phyloP scores from a whole-genome alignment of 1,140 invertebrate species.

The Neodiprion lecontei region DNA sequence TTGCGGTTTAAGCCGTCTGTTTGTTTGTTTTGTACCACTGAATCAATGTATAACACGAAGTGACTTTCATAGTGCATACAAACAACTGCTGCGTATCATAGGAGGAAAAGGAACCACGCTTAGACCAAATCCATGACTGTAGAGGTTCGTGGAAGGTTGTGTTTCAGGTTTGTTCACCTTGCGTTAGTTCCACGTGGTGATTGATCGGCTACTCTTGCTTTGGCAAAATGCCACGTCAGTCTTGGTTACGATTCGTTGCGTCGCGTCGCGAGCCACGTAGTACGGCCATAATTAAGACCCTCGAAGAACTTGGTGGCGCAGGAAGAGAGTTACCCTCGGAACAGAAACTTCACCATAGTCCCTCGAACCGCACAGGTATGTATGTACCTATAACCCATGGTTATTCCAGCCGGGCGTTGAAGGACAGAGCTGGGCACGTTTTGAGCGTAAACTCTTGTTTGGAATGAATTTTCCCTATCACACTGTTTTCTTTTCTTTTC shows the following conservation, averaged over 20 bases:
- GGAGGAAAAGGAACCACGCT: background rate
- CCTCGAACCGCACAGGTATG: too few relatives aligned
- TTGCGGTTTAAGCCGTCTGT: too few relatives aligned
- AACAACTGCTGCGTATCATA: too few relatives aligned
- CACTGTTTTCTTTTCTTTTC: too few relatives aligned
- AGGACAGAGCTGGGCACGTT: background rate
- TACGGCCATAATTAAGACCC: slow-evolving; percentile 2
- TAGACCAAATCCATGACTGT: background rate
- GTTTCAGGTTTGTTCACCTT: background rate
- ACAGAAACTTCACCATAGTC: too few relatives aligned
- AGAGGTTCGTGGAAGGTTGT: background rate
- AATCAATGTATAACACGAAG: too few relatives aligned
- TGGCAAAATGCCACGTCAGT: background rate
- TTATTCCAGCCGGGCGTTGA: too few relatives aligned
- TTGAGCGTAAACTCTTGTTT: slow-evolving; percentile 2
- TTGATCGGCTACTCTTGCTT: background rate
- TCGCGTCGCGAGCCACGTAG: background rate
- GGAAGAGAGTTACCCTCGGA: background rate
- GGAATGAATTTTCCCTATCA: background rate
- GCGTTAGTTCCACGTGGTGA: background rate
- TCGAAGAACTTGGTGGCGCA: background rate
- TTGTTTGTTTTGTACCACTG: too few relatives aligned
- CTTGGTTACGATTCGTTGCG: background rate
- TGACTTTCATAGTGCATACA: too few relatives aligned
- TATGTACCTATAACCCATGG: too few relatives aligned